These are phyloP conservation scores for Poecile atricapillus DNA, from an alignment of 2,113 vertebrate species.

Conservation along the genomic window DNA sequence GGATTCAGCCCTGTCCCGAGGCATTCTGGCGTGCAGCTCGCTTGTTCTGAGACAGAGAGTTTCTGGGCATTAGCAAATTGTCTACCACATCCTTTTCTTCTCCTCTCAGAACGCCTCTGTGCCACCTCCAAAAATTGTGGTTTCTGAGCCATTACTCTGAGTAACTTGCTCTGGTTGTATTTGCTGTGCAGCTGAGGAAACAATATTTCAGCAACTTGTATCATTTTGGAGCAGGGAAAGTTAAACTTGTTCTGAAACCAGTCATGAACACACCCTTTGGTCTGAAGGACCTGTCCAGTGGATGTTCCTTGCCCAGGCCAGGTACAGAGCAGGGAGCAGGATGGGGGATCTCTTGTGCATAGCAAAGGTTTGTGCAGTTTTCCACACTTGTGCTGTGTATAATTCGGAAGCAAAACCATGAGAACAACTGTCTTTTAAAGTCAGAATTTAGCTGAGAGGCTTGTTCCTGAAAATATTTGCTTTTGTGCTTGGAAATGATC, in stretches of 20 bases:
- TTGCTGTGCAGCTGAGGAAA: slow-evolving; percentile 6
- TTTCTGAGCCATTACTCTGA: slow-evolving; percentile 18
- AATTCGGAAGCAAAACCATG: background rate
- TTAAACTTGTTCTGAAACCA: background rate
- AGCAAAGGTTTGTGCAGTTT: background rate
- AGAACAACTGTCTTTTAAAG: background rate
- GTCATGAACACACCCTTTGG: background rate
- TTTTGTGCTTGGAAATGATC: background rate
- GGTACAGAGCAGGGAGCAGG: background rate
- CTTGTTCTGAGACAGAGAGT: background rate
- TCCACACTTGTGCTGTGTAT: background rate
- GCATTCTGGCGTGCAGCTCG: background rate
- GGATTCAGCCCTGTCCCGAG: slow-evolving; percentile 1
- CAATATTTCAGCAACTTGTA: background rate
- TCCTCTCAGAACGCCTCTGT: background rate
- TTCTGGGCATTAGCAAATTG: slow-evolving; percentile 51
- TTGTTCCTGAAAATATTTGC: background rate
- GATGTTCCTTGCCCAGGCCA: background rate
- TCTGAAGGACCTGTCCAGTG: background rate
- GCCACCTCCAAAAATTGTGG: background rate
- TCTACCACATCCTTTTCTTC: slow-evolving; percentile 49
- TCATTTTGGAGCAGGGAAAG: background rate
- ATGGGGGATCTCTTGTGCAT: background rate
- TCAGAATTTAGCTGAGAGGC: background rate
- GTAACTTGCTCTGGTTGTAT: background rate